Evolutionary conservation across 2,797 vertebrate genomes (phyloP), one percentile per base, ranked within the genome.

Genomic region (Macroramphosus scolopax): DNA sequence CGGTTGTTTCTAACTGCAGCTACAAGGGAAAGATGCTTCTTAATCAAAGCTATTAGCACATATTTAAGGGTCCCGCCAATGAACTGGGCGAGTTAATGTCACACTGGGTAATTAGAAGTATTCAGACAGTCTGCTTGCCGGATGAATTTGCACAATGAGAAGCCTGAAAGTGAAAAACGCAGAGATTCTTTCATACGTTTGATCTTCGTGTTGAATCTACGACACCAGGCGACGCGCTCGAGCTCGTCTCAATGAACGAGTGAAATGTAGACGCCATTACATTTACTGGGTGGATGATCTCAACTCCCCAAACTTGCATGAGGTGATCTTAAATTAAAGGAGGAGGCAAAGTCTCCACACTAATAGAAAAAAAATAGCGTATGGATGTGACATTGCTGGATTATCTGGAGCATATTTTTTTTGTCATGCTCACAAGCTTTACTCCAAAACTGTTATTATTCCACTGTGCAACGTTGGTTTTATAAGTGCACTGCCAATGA

Each of bases 231-330:
- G 52, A 53, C 75, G 72, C 49, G 45, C 64, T 62, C 38, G 52
- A 75, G 65, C 72, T 82, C 56, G 66, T 82, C 78, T 77, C 59
- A 67, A 76, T 51, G 56, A 76, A 49, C 77, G 75, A 79, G 62
- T 83, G 71, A 78, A 77, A 80, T 63, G 64, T 76, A 64, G 75
- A 80, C 71, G 77, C 64, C 76, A 77, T 64, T 81, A 78, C 80
- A 85, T 78, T 82, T 78, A 82, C 68, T 80, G 78, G 74, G 76
- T 86, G 77, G 68, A 78, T 82, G 72, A 68, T 75, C 71, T 74
- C 67, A 61, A 72, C 77, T 81, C 78, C 70, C 63, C 77, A 82
- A 75, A 80, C 66, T n/a, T 76, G 75, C 75, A 85, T 73, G 72
- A 70, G 57, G 66, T 66, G 68, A 74, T 72, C 80, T 83, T 82